Evolutionary conservation across 2,113 vertebrate species (phyloP).

Genomic region (Engraulis encrasicolus): DNA sequence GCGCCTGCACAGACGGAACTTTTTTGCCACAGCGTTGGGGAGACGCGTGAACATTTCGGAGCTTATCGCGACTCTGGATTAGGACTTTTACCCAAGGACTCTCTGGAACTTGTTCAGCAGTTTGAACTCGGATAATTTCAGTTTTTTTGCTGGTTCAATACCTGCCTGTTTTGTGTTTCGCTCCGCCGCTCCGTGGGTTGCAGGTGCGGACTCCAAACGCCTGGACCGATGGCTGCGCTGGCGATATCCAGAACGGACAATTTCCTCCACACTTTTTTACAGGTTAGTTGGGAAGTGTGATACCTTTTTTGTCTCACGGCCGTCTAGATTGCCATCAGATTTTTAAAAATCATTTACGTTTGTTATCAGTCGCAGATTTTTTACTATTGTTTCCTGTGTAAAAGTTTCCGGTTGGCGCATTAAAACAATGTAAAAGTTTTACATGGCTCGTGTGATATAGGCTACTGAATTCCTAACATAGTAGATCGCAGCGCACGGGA

Average conservation of each 20-base stretch:
- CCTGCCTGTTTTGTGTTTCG: constrained; percentile 18
- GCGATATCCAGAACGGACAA: constrained; percentile 76
- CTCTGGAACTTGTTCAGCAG: constrained; percentile 22
- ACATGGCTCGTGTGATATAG: too few species aligned
- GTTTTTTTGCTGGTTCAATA: constrained; percentile 22
- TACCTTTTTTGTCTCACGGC: not conserved
- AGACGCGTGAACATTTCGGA: constrained; percentile 35
- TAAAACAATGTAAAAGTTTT: too few species aligned
- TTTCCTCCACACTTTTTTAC: constrained; percentile 79
- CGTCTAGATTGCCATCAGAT: too few species aligned
- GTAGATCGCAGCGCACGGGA: not conserved
- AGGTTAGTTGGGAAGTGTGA: constrained; percentile 68
- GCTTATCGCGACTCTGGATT: constrained; percentile 53
- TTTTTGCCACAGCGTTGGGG: constrained; percentile 4
- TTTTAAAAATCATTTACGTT: too few species aligned
- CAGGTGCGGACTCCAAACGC: constrained; percentile 60
- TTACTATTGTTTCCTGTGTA: too few species aligned
- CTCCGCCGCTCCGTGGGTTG: constrained; percentile 60
- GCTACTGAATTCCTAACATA: not conserved
- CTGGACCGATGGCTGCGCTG: constrained; percentile 76
- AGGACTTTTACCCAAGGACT: constrained; percentile 3
- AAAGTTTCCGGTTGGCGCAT: too few species aligned
- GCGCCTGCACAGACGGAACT: not conserved
- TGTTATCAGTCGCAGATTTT: too few species aligned
- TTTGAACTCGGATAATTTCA: constrained; percentile 41